These are phyloP conservation scores for Calameuta idolon DNA, from an alignment of 2,888 invertebrate genomes.

Conservation along the genomic window DNA sequence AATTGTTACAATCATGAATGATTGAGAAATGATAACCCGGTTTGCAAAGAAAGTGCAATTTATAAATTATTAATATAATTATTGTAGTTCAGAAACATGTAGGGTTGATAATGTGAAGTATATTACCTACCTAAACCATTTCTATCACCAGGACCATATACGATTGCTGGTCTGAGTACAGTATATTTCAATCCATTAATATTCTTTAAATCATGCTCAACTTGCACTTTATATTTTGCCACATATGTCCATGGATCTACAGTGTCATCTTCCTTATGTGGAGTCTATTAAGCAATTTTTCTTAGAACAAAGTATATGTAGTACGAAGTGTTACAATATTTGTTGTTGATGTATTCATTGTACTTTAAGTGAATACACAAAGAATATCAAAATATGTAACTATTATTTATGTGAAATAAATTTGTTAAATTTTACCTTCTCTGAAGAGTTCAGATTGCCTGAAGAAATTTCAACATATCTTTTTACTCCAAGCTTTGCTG, in stretches of 20 bases:
- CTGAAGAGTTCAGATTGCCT: constrained; percentile 83
- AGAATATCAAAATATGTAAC: not conserved
- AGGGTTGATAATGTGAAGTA: too few species aligned
- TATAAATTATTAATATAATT: not conserved
- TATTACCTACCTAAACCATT: constrained; percentile 85
- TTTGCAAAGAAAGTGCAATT: not conserved
- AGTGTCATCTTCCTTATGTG: constrained; percentile 81
- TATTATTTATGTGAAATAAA: not conserved
- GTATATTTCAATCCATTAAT: constrained; percentile 81
- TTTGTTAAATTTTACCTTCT: constrained; percentile 73
- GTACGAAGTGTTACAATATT: not conserved
- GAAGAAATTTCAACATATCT: constrained; percentile 87
- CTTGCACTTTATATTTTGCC: constrained; percentile 85
- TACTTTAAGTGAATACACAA: not conserved
- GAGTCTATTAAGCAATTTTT: constrained; percentile 64
- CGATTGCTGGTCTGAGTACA: constrained; percentile 84
- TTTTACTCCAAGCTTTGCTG: constrained; percentile 76
- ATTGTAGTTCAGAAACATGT: not conserved
- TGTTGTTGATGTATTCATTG: not conserved
- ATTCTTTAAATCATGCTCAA: constrained; percentile 80
- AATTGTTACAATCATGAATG: too few species aligned
- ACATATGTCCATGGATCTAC: constrained; percentile 88
- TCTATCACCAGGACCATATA: constrained; percentile 88
- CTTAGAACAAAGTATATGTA: constrained; percentile 2
- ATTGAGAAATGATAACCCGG: not conserved